Percentiles rank a stretch among this genome's conserved stretches.
These are phyloP conservation scores for Heterodera filipjevi DNA, from an alignment of 2,888 invertebrate genomes.

Conservation along the genomic window DNA sequence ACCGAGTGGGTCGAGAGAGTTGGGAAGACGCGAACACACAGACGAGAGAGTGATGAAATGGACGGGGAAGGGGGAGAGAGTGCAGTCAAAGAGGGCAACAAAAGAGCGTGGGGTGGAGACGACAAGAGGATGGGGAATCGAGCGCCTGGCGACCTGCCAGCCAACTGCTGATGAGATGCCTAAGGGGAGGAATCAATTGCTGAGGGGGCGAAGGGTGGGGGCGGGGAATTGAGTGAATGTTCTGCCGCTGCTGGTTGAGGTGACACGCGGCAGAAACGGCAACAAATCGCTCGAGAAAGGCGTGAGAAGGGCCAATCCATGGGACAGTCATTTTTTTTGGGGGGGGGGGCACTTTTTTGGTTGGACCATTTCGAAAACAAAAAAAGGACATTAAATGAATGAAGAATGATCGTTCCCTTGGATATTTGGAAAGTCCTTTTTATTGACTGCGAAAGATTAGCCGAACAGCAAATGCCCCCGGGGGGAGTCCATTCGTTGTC, in stretches of 20 bases:
- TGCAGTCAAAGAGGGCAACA: background rate
- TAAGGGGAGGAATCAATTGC: constrained; percentile 3
- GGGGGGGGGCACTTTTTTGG: too few relatives aligned
- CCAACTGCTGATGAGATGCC: constrained; percentile 8
- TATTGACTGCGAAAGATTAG: too few relatives aligned
- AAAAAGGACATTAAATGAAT: too few relatives aligned
- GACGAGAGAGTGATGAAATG: background rate
- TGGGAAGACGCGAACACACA: background rate
- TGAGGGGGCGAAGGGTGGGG: background rate
- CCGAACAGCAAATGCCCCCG: too few relatives aligned
- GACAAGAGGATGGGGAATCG: background rate
- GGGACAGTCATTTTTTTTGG: too few relatives aligned
- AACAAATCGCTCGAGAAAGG: background rate
- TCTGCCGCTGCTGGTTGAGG: background rate
- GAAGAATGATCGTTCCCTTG: too few relatives aligned
- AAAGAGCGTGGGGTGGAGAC: constrained; percentile 10
- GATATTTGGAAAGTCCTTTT: too few relatives aligned
- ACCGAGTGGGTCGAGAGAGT: background rate
- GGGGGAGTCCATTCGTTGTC: too few relatives aligned
- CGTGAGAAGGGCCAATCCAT: background rate
- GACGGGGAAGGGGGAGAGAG: background rate
- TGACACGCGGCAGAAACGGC: constrained; percentile 2
- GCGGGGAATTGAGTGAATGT: background rate
- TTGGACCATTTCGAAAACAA: too few relatives aligned
- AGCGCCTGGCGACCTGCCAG: constrained; percentile 8